These are phyloP conservation scores for Chrysochloris asiatica DNA, from an alignment of 2,113 vertebrate genomes.

Conservation along the genomic window DNA sequence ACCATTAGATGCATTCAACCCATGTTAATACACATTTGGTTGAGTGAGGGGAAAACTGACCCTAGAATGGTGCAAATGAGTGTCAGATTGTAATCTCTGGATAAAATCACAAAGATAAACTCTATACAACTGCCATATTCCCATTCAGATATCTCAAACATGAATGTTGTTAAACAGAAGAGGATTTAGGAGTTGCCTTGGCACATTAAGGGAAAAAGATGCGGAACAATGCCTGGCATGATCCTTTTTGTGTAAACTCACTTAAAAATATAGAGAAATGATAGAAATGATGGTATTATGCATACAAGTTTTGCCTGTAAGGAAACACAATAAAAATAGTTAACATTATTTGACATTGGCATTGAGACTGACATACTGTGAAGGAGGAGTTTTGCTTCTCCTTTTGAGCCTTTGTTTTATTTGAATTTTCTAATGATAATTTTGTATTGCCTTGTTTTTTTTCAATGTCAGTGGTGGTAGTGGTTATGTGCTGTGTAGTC, in stretches of 20 bases:
- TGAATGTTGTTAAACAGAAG: conserved; percentile 25
- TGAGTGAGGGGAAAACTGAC: not conserved
- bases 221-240: not conserved
- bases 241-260: conserved; percentile 26
- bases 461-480: no score
- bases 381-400: not conserved
- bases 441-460: not conserved
- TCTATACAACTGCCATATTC: not conserved
- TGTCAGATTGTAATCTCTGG: conserved; percentile 32
- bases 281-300: conserved; percentile 5
- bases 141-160: conserved; percentile 20
- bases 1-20: conserved; percentile 24
- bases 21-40: not conserved
- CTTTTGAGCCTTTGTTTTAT: conserved; percentile 28
- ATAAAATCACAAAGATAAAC: conserved; percentile 33
- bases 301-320: conserved; percentile 32
- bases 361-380: not conserved
- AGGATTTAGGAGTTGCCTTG: conserved; percentile 22
- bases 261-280: not conserved
- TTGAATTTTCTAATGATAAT: conserved; percentile 46
- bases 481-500: no score
- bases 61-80: not conserved
- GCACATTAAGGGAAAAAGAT: conserved; percentile 28
- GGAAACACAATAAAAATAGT: conserved; percentile 2
- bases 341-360: conserved; percentile 3